phyloP scores from a whole-genome alignment of 2,113 vertebrate genomes.

The Okapia johnstoni region DNA sequence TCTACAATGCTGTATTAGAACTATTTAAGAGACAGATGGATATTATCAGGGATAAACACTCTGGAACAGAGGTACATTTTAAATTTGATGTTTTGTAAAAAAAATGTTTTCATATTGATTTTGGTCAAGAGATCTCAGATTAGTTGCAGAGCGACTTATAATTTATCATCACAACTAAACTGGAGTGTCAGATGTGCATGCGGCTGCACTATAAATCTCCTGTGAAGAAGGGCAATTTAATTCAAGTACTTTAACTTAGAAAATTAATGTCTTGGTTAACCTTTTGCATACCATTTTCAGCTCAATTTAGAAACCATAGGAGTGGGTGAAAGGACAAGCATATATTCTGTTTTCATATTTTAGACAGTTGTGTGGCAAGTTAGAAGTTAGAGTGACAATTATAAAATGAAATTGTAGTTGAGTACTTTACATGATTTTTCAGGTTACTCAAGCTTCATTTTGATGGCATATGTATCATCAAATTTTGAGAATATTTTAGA shows the following conservation, averaged over 20 bases:
- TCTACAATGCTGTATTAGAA: slow-evolving; percentile 87
- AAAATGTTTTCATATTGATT: background rate
- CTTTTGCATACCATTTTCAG: background rate
- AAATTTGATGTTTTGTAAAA: background rate
- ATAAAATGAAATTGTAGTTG: background rate
- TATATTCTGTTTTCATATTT: background rate
- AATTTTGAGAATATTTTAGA: background rate
- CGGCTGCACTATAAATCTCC: background rate
- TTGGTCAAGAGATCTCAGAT: slow-evolving; percentile 12
- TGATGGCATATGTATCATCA: background rate
- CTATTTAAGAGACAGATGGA: slow-evolving; percentile 89
- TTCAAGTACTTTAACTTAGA: slow-evolving; percentile 4
- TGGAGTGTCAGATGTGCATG: background rate
- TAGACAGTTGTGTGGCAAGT: slow-evolving; percentile 14
- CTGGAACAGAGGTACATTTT: slow-evolving; percentile 75
- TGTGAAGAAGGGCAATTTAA: background rate
- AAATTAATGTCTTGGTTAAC: background rate
- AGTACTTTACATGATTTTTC: slow-evolving; percentile 56
- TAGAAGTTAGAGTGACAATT: background rate
- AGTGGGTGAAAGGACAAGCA: background rate
- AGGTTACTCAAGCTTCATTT: slow-evolving; percentile 44
- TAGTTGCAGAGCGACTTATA: background rate
- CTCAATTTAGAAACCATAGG: background rate
- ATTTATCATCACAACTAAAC: background rate
- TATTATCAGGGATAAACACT: slow-evolving; percentile 45